Evolutionary conservation across 1,140 invertebrate species (phyloP).

Genomic region (Drosophila obscura): DNA sequence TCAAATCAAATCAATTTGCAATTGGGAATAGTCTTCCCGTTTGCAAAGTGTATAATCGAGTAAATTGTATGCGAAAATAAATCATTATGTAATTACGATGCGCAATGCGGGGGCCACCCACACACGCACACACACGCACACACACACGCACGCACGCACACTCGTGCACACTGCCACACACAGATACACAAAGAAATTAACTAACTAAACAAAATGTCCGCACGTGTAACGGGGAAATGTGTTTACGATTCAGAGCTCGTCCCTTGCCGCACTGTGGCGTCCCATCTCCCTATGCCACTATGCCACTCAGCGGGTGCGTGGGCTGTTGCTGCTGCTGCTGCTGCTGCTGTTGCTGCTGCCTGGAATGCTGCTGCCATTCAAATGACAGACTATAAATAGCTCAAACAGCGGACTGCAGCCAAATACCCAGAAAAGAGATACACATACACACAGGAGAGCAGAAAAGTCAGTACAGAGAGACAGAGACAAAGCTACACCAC

Average conservation of each 20-base stretch:
- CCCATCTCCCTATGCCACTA: too few species aligned
- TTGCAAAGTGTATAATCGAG: constrained; percentile 7
- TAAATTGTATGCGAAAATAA: constrained; percentile 73
- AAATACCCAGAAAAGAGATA: constrained; percentile 54
- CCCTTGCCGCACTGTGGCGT: not conserved
- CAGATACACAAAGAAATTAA: constrained; percentile 20
- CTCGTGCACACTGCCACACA: constrained; percentile 2
- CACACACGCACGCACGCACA: not conserved
- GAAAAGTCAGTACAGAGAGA: not conserved
- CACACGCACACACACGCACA: constrained; percentile 12
- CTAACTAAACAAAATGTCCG: constrained; percentile 69
- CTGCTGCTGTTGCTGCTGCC: constrained; percentile 4
- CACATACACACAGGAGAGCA: constrained; percentile 21
- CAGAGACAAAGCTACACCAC: too few species aligned
- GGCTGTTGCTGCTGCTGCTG: not conserved
- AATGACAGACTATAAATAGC: constrained; percentile 76
- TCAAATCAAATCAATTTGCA: too few species aligned
- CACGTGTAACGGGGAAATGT: constrained; percentile 70
- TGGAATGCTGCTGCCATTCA: constrained; percentile 61
- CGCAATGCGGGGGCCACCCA: constrained; percentile 7
- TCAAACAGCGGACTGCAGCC: constrained; percentile 57
- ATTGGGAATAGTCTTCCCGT: too few species aligned
- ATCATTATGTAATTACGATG: constrained; percentile 75
- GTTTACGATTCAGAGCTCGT: constrained; percentile 59
- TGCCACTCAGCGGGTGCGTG: constrained; percentile 5